Evolutionary conservation across 1,140 invertebrate genomes (phyloP).

Genomic region (Heterodera schachtii): DNA sequence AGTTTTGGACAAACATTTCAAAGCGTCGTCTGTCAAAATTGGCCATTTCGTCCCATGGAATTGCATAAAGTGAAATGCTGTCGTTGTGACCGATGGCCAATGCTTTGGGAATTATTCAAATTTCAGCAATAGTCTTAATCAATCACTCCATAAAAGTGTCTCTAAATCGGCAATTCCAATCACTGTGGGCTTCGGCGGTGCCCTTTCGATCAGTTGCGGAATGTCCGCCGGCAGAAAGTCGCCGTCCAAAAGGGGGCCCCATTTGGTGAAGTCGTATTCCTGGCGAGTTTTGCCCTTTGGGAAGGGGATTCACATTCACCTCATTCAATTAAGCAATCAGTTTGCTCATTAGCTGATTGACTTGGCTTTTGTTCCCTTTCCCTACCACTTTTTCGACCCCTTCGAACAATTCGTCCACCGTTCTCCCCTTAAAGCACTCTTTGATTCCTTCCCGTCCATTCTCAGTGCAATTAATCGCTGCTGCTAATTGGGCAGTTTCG

Average conservation of each 20-base stretch:
- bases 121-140: too few species aligned
- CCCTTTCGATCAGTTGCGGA: conserved; percentile 30
- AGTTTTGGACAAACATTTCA: conserved; percentile 31
- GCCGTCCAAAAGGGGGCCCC: conserved; percentile 21
- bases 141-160: conserved; percentile 41
- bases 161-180: conserved; percentile 41
- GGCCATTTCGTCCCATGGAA: conserved; percentile 29
- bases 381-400: conserved; percentile 12
- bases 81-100: neutral
- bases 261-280: conserved; percentile 19
- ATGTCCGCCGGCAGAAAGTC: conserved; percentile 43
- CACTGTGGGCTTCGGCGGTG: conserved; percentile 35
- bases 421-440: neutral
- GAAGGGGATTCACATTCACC: too few species aligned
- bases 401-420: conserved; percentile 14
- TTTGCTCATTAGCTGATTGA: too few species aligned
- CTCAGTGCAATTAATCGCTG: neutral
- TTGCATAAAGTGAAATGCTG: conserved; percentile 1
- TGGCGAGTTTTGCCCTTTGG: conserved; percentile 9
- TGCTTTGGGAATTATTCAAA: neutral
- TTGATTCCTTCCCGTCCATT: neutral
- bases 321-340: too few species aligned
- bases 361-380: too few species aligned
- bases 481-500: conserved; percentile 8
- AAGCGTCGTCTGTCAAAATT: conserved; percentile 24